These are phyloP conservation scores for Rhizomys pruinosus DNA, from an alignment of 2,113 vertebrate species.

Conservation along the genomic window DNA sequence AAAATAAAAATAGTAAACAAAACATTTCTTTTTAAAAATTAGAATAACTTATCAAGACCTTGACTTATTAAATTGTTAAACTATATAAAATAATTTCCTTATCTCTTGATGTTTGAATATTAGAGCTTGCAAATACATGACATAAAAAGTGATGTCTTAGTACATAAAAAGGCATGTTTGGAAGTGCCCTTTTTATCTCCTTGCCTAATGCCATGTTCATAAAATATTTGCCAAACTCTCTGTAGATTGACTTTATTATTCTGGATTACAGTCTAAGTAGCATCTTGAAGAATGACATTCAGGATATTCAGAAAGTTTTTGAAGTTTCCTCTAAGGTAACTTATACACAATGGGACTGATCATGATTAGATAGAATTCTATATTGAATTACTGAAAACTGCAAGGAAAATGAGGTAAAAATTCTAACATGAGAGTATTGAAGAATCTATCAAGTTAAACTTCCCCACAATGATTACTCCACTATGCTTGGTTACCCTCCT, in stretches of 20 bases:
- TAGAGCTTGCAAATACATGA: not conserved
- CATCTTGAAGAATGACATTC: not conserved
- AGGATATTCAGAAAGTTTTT: not conserved
- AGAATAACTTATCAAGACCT: not conserved
- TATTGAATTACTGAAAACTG: not conserved
- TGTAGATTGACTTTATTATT: not conserved
- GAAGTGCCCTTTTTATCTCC: not conserved
- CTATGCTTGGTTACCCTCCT: no score
- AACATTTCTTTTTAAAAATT: not conserved
- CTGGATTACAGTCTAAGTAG: not conserved
- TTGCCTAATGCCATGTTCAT: not conserved
- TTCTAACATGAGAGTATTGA: not conserved
- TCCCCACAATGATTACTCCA: no score
- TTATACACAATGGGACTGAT: not conserved
- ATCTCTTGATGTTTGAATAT: not conserved
- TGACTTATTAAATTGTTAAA: not conserved
- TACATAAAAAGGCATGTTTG: not conserved
- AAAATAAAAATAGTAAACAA: no score
- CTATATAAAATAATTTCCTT: not conserved
- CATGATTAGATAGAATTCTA: not conserved
- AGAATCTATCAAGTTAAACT: not conserved
- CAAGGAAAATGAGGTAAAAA: not conserved
- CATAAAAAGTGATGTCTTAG: not conserved
- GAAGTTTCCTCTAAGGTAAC: not conserved
- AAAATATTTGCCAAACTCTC: not conserved